phyloP scores from a whole-genome alignment of 2,888 invertebrate genomes.

The Tuta absoluta region DNA sequence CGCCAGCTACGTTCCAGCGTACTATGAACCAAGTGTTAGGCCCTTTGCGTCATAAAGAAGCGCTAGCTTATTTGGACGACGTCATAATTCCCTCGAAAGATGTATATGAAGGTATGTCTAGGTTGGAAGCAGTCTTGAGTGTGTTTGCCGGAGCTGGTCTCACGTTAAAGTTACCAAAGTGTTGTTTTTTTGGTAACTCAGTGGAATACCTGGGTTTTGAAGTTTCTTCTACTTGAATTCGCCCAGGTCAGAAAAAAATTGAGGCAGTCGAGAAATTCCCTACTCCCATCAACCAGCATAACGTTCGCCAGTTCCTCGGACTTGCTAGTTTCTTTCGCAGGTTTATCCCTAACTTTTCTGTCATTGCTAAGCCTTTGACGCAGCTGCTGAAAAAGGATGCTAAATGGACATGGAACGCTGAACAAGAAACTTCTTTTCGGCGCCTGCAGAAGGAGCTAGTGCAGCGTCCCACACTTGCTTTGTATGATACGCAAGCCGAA shows the following conservation, averaged over 20 bases:
- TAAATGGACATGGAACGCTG: slow-evolving; percentile 9
- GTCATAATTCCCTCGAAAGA: slow-evolving; percentile 20
- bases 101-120: slow-evolving; percentile 5
- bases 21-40: slow-evolving; percentile 17
- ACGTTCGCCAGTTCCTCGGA: slow-evolving; percentile 42
- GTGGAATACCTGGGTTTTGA: slow-evolving; percentile 28
- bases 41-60: not conserved
- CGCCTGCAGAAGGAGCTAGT: not conserved
- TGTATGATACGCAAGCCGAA: slow-evolving; percentile 37
- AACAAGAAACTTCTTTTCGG: not conserved
- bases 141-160: slow-evolving; percentile 15
- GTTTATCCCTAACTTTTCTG: slow-evolving; percentile 35
- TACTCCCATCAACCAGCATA: slow-evolving; percentile 35
- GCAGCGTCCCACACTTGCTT: slow-evolving; percentile 30
- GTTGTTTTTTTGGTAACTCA: slow-evolving; percentile 2
- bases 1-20: slow-evolving; percentile 19
- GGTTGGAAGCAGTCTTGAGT: not conserved
- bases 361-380: slow-evolving; percentile 27
- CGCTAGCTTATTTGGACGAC: slow-evolving; percentile 25
- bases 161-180: slow-evolving; percentile 16
- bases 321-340: slow-evolving; percentile 40
- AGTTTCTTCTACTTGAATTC: slow-evolving; percentile 23
- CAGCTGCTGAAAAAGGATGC: slow-evolving; percentile 22
- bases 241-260: slow-evolving; percentile 28
- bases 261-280: slow-evolving; percentile 40